These are phyloP conservation scores for Genyomyrus donnyi DNA, from an alignment of 2,113 vertebrate species.

Conservation along the genomic window DNA sequence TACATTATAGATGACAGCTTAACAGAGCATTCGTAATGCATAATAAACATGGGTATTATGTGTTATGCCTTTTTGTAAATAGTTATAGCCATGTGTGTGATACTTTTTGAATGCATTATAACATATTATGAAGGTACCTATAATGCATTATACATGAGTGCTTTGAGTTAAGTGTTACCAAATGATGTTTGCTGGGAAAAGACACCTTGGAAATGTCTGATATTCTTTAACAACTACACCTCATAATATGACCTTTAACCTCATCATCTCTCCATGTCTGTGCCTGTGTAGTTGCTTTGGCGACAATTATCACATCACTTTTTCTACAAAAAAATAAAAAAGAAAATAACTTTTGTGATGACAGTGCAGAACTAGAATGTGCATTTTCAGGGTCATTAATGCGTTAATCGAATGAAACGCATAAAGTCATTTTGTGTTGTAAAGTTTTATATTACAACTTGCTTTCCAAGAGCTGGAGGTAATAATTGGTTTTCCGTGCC, in stretches of 20 bases:
- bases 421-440: background rate
- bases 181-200: background rate
- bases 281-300: background rate
- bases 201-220: background rate
- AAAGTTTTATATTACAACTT: background rate
- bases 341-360: conserved; percentile 4
- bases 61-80: no score
- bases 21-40: no score
- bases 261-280: background rate
- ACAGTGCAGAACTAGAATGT: background rate
- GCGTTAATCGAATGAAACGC: background rate
- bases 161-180: background rate
- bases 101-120: no score
- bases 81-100: no score
- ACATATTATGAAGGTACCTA: background rate
- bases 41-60: no score
- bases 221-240: background rate
- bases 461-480: background rate
- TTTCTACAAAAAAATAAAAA: no score
- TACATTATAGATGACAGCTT: no score
- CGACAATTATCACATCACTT: background rate
- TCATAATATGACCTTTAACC: background rate
- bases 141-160: background rate
- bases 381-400: conserved; percentile 7
- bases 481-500: background rate